These are phyloP conservation scores for Phymatocera aterrima DNA, from an alignment of 2,888 invertebrate species.

Conservation along the genomic window DNA sequence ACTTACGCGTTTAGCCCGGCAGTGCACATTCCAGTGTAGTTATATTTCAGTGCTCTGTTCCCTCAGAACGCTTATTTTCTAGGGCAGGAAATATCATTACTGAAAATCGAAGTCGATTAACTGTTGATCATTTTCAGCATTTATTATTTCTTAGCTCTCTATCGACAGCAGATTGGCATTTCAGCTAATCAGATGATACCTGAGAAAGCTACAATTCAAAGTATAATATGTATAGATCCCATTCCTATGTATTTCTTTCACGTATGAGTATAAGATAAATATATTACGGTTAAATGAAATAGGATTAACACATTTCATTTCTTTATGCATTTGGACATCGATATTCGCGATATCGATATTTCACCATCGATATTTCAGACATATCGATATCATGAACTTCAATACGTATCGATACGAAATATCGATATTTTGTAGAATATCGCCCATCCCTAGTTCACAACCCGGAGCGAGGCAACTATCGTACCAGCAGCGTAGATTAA, in stretches of 20 bases:
- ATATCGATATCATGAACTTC: slow-evolving; percentile 9
- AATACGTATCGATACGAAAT: slow-evolving; percentile 9
- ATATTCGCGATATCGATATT: background rate
- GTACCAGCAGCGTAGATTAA: too few species aligned
- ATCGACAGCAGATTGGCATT: too few species aligned
- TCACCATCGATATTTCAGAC: background rate
- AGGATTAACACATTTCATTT: too few species aligned
- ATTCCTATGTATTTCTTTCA: too few species aligned
- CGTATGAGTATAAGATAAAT: background rate
- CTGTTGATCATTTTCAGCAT: slow-evolving; percentile 47
- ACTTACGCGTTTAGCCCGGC: too few species aligned
- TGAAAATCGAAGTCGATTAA: slow-evolving; percentile 42
- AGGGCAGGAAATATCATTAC: slow-evolving; percentile 44
- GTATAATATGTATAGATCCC: too few species aligned
- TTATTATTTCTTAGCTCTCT: slow-evolving; percentile 48
- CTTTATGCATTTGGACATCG: background rate
- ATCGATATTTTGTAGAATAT: background rate
- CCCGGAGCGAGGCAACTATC: too few species aligned
- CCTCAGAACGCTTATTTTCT: slow-evolving; percentile 47
- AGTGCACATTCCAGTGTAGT: too few species aligned
- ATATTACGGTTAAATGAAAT: background rate
- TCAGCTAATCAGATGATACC: too few species aligned
- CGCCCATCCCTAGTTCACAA: slow-evolving; percentile 17
- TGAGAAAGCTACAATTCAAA: too few species aligned
- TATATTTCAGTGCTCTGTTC: too few species aligned